Base-by-base conservation (phyloP, 1,140 invertebrate genomes). In the Camponotus vicinus region DNA sequence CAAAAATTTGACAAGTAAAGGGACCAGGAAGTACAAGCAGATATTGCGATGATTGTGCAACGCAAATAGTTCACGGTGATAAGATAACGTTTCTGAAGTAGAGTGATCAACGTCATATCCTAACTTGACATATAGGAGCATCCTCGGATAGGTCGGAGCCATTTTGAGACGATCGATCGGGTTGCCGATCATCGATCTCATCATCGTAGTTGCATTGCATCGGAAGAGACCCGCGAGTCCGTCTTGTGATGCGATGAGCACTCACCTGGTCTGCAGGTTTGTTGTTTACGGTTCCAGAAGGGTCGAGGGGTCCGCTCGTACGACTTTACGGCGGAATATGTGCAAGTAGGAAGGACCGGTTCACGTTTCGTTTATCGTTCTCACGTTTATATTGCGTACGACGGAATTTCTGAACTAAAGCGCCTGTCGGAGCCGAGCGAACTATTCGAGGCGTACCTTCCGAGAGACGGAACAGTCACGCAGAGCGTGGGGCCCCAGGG, bases 401-500 rank as follows among this genome's bases (percentile, higher is more conserved):
- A 34, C 49, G 45, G 78, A 86, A 83, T 84, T 88, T 88, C 49
- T 82, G 83, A 83, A 88, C 89, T 88, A 88, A 89, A 40, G 49
- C 37, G 76, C 76, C 52, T 70, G 64, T 86, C 79, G 52, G 40
- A 67, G 63, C 37, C 64, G 63, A 77, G 67, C 83, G 52, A 57
- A 42, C 52, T 37, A 64, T 37, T 21, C 76, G 42, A 52, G 70
- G 77, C 77, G 64, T 69, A 69, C 77, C 77, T 79, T 69, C 13
- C 15, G 34, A 32, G 42, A 73, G 18, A 42, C 40, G 55, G 82
- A 88, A 88, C 69, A 89, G 88, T 89, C 88, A 27, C 27, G 88
- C 67, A 69, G 82, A 75, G 78, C 66, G 77, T 89, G 85, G 91
- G 86, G 82, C 78, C 88, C 76, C 89, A 90, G 86, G 71, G 73